phyloP scores from a whole-genome alignment of 2,113 vertebrate genomes.

The Ailuropoda melanoleuca region DNA sequence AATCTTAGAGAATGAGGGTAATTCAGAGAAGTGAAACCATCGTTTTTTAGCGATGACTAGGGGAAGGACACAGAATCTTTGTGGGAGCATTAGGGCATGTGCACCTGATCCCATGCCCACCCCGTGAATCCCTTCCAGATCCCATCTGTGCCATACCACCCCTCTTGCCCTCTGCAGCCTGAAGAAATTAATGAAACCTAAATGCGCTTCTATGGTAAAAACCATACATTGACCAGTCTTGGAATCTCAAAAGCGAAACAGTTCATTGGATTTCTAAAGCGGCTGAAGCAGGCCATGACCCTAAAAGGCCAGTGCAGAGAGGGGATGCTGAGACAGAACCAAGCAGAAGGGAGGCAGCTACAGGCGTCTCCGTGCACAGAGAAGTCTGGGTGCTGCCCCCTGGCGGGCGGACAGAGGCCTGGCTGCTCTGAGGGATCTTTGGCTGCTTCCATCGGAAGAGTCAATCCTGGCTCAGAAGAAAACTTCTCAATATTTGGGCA shows the following conservation, averaged over 20 bases:
- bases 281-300: background rate
- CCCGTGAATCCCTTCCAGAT: background rate
- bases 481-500: background rate
- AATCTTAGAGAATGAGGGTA: background rate
- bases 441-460: background rate
- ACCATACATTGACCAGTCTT: background rate
- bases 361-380: accelerated
- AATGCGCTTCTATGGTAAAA: background rate
- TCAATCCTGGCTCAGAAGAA: background rate
- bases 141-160: background rate
- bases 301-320: background rate
- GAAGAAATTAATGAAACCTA: background rate
- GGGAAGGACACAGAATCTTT: background rate
- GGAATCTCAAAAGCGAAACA: background rate
- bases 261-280: background rate
- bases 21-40: background rate
- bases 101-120: background rate
- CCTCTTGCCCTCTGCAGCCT: background rate
- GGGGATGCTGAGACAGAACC: background rate
- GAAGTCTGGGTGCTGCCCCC: background rate
- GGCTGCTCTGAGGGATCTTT: background rate
- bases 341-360: background rate
- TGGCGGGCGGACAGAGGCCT: background rate
- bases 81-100: background rate
- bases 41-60: background rate